These are phyloP conservation scores for Nephrocerus scutellatus DNA, from an alignment of 2,888 invertebrate genomes.

Conservation along the genomic window DNA sequence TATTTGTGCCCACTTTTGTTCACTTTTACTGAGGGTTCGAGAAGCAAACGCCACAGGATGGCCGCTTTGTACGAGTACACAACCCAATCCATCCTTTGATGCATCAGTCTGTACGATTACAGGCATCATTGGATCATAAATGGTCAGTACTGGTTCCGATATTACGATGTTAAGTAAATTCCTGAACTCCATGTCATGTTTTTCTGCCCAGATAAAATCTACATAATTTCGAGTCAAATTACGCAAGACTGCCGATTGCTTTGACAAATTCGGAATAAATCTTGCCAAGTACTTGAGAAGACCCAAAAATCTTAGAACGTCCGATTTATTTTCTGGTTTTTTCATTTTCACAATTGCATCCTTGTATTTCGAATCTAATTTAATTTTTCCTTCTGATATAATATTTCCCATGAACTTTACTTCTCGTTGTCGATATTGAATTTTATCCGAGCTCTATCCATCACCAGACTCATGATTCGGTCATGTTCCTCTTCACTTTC, in stretches of 20 bases:
- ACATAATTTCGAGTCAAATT: constrained; percentile 16
- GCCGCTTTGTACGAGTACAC: constrained; percentile 33
- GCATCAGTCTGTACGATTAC: constrained; percentile 33
- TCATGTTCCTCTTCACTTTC: too few species aligned
- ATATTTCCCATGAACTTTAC: constrained; percentile 29
- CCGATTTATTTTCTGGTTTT: constrained; percentile 12
- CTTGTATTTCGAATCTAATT: constrained; percentile 11
- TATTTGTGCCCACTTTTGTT: constrained; percentile 39
- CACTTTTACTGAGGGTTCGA: constrained; percentile 27
- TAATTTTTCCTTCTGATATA: constrained; percentile 21
- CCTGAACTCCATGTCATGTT: constrained; percentile 18
- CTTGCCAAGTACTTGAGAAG: constrained; percentile 22
- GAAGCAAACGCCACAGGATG: constrained; percentile 36
- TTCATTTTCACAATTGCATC: constrained; percentile 18
- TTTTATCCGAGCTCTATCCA: too few species aligned
- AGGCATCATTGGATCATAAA: constrained; percentile 21
- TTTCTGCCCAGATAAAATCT: constrained; percentile 15
- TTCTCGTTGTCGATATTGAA: constrained; percentile 23
- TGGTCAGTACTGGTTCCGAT: constrained; percentile 10
- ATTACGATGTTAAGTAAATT: constrained; percentile 12
- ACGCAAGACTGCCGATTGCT: constrained; percentile 13
- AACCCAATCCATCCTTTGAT: constrained; percentile 28
- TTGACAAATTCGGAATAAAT: constrained; percentile 23
- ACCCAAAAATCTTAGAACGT: constrained; percentile 18
- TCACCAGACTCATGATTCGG: too few species aligned